These are phyloP conservation scores for Drosophila arawakana DNA, from an alignment of 1,140 invertebrate species.

Conservation along the genomic window DNA sequence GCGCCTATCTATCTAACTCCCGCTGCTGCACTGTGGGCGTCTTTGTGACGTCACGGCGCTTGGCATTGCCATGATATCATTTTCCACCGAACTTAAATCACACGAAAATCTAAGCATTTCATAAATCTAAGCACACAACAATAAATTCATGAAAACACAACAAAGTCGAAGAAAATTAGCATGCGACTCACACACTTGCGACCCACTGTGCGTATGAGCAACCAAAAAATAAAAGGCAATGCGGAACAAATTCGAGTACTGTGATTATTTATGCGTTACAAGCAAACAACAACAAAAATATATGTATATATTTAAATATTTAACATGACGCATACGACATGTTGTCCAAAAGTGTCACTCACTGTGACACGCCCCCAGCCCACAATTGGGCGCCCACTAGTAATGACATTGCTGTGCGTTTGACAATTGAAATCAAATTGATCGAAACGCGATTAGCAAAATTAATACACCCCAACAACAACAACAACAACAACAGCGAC, in stretches of 20 bases:
- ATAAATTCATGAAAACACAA: conserved; percentile 54
- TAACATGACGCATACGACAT: conserved; percentile 77
- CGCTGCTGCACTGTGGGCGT: conserved; percentile 26
- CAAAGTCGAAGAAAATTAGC: conserved; percentile 40
- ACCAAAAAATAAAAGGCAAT: conserved; percentile 43
- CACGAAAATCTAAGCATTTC: conserved; percentile 51
- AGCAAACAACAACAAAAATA: conserved; percentile 56
- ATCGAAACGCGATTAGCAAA: conserved; percentile 79
- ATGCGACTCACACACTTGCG: conserved; percentile 68
- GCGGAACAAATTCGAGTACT: conserved; percentile 65
- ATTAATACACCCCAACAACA: conserved; percentile 53
- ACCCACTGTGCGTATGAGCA: conserved; percentile 74
- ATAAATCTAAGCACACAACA: conserved; percentile 65
- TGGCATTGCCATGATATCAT: conserved; percentile 42
- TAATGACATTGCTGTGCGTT: conserved; percentile 47
- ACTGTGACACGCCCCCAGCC: conserved; percentile 35
- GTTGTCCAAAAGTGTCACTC: conserved; percentile 64
- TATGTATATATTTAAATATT: conserved; percentile 31
- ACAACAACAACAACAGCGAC: conserved; percentile 26
- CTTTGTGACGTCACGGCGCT: conserved; percentile 38
- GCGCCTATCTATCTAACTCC: conserved; percentile 31
- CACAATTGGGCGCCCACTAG: neutral
- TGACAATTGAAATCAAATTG: conserved; percentile 78
- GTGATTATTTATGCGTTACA: conserved; percentile 79
- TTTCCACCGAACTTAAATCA: conserved; percentile 51